Base-by-base conservation (phyloP, 2,113 vertebrate species). In the Grus americana region DNA sequence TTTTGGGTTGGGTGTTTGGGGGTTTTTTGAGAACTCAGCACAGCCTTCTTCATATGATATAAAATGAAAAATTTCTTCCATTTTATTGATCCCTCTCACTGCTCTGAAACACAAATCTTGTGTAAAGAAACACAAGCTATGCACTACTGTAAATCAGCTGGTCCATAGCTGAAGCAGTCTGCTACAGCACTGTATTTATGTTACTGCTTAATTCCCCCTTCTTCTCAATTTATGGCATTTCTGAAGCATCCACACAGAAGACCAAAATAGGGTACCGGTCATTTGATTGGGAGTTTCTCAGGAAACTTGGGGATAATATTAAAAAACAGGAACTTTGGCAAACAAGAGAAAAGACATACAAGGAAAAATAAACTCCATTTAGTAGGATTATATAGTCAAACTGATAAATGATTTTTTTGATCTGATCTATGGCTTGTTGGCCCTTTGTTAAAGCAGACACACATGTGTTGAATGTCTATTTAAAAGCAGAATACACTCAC, bases 331-430 rank as follows among this genome's bases (percentile, higher is more conserved):
- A 90, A 87, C 32, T 93, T 81, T 75, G 55, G 87, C 57, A 93
- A 93, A 88, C 32, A 73, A 63, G 57, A 92, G 67, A 55, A 90
- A 86, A 96, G 76, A 88, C 81, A 88, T 47, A 84, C 67, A 92
- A 92, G 74, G 80, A 96, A 97, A 89, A 96, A 94, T 84, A 97
- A 97, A 93, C 93, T 92, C 86, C 76, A 86, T 93, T 94, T 93
- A 90, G 94, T 62, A 94, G 92, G 90, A 97, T 97, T 94, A 94
- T 75, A 73, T 20, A 79, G 88, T 91, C 89, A 93, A 88, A 82
- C 67, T 91, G 93, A 97, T 97, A 96, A 79, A 95, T 34, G 2
- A 82, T 75, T 93, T 95, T 42, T 97, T 90, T 94, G 57, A 91
- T 93, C 90, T 91, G 40, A 59, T 44, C 74, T 57, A 21, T 82